phyloP scores from a whole-genome alignment of 2,113 vertebrate species.

The Myiozetetes cayanensis region DNA sequence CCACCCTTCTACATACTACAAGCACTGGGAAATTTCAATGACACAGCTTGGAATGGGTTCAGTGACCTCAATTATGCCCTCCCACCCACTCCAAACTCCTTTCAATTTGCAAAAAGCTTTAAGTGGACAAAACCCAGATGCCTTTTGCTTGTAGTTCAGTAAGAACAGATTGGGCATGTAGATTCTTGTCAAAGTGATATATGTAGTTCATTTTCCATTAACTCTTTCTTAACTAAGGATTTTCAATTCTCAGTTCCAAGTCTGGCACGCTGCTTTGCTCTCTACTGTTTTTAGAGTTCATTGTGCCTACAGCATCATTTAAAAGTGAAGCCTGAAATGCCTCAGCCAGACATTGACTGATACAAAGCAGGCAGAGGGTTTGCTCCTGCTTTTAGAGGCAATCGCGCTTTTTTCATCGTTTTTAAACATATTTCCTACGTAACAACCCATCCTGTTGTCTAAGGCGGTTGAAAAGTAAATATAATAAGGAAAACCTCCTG shows the following conservation, averaged over 20 bases:
- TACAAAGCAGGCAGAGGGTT: slow-evolving; percentile 6
- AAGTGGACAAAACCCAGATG: slow-evolving; percentile 75
- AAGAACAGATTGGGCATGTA: slow-evolving; percentile 75
- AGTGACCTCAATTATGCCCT: slow-evolving; percentile 67
- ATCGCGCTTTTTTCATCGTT: not conserved
- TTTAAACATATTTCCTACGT: not conserved
- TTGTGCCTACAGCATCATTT: not conserved
- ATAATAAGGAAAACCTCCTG: not conserved
- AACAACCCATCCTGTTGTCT: slow-evolving; percentile 27
- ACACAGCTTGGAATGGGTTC: slow-evolving; percentile 62
- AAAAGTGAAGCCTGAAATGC: slow-evolving; percentile 37
- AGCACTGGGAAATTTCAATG: slow-evolving; percentile 73
- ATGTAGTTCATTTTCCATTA: slow-evolving; percentile 68
- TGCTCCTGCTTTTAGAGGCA: slow-evolving; percentile 33
- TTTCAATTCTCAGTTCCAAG: slow-evolving; percentile 32
- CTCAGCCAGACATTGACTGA: not conserved
- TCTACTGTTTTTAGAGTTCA: slow-evolving; percentile 42
- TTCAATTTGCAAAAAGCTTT: slow-evolving; percentile 77
- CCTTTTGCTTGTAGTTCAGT: slow-evolving; percentile 66
- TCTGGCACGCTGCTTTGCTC: slow-evolving; percentile 40
- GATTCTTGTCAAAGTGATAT: slow-evolving; percentile 66
- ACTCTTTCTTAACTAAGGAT: slow-evolving; percentile 66
- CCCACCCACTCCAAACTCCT: slow-evolving; percentile 73
- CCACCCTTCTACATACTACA: slow-evolving; percentile 49
- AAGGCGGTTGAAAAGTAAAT: not conserved